Percentiles rank a stretch among this genome's conserved stretches.
Conservation (phyloP, 2,888 invertebrate species). For the Caenorhabditis virilis region DNA sequence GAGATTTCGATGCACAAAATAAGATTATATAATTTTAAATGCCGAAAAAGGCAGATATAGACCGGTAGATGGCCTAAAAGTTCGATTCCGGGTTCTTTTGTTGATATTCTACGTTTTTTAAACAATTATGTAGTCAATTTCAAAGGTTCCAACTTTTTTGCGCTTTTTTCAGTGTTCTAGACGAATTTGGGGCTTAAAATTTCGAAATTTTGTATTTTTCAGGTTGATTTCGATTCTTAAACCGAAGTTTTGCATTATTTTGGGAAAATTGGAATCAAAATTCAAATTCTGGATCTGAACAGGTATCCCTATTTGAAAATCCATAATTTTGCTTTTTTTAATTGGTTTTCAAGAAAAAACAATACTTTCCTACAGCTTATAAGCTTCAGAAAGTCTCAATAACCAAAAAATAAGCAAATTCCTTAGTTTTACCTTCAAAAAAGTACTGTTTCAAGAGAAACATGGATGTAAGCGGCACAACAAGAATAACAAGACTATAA, state of each 20-base stretch:
- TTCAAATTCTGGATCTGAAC: too few relatives aligned
- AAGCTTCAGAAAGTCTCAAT: too few relatives aligned
- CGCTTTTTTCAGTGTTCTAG: not conserved
- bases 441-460: slow-evolving; percentile 63
- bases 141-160: not conserved
- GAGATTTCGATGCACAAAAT: too few relatives aligned
- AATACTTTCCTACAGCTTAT: too few relatives aligned
- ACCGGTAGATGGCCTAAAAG: too few relatives aligned
- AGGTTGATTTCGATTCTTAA: not conserved
- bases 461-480: slow-evolving; percentile 67
- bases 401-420: too few relatives aligned
- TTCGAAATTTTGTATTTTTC: not conserved
- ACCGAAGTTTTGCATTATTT: not conserved
- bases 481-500: slow-evolving; percentile 64
- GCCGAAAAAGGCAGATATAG: too few relatives aligned
- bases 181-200: not conserved
- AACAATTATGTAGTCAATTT: too few relatives aligned
- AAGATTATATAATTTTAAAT: too few relatives aligned
- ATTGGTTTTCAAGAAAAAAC: not conserved
- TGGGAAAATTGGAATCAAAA: too few relatives aligned
- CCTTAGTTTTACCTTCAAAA: slow-evolving; percentile 62
- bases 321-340: not conserved
- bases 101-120: too few relatives aligned
- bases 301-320: not conserved
- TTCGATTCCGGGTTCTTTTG: too few relatives aligned